These are phyloP conservation scores for Agelas oroides DNA, from an alignment of 37 sponge, comb jelly and placozoan genomes.

Conservation along the genomic window DNA sequence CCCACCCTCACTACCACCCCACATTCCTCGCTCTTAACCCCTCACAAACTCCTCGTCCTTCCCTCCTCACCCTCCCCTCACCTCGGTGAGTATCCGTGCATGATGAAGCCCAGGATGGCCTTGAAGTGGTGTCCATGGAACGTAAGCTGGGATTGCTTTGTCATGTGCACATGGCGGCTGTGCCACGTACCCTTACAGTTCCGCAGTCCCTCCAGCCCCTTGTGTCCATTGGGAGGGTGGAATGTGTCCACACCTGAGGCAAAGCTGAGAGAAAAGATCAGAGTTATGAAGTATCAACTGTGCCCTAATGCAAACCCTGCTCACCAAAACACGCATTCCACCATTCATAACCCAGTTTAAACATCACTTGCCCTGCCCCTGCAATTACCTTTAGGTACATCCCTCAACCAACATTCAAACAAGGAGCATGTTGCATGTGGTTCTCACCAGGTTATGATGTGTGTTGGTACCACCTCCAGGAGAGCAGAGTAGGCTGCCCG, in stretches of 20 bases:
- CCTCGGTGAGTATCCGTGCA: slow-evolving; percentile 88
- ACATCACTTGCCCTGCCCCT: no score
- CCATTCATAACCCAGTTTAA: no score
- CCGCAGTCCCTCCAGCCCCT: slow-evolving; percentile 81
- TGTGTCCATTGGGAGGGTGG: slow-evolving; percentile 78
- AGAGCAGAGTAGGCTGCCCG: slow-evolving; percentile 88
- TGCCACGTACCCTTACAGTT: slow-evolving; percentile 85
- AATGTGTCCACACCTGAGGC: slow-evolving; percentile 48
- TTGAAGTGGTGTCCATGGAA: slow-evolving; percentile 94
- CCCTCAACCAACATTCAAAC: no score
- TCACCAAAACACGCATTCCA: no score
- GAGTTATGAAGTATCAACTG: no score
- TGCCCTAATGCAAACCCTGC: no score
- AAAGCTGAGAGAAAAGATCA: slow-evolving; percentile 39
- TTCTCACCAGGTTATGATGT: slow-evolving; percentile 72
- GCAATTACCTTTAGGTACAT: no score
- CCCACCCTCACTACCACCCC: no score
- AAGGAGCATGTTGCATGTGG: no score
- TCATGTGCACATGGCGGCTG: slow-evolving; percentile 82
- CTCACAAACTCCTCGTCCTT: neutral
- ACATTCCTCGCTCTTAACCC: neutral
- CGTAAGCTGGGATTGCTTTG: slow-evolving; percentile 80
- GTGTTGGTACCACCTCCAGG: slow-evolving; percentile 78
- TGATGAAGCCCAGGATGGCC: slow-evolving; percentile 92
- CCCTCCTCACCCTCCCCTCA: neutral